A percentile compares a stretch with the other conserved stretches of the same genome.
Conservation (phyloP, 2,797 vertebrate genomes). For the Lithobates sylvaticus region DNA sequence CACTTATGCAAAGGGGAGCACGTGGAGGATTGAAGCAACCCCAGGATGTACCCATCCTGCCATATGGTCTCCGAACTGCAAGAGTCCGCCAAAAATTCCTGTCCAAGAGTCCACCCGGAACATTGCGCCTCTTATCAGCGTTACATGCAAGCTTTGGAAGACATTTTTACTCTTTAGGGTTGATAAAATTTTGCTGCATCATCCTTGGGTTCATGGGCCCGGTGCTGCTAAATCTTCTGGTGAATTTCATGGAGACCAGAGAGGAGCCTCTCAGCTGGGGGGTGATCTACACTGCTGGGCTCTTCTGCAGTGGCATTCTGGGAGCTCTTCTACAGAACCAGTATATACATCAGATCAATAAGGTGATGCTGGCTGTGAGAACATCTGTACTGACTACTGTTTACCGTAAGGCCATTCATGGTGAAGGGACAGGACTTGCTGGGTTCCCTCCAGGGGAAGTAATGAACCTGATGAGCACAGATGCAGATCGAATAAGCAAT, state of each 20-base stretch:
- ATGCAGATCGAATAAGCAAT: slow-evolving; percentile 86
- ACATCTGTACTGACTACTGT: slow-evolving; percentile 83
- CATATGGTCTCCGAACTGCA: slow-evolving; percentile 78
- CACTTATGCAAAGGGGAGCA: slow-evolving; percentile 83
- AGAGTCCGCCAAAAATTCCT: slow-evolving; percentile 77
- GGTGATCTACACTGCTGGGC: slow-evolving; percentile 82
- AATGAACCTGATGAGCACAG: slow-evolving; percentile 93
- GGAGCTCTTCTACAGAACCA: slow-evolving; percentile 84
- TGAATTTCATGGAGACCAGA: slow-evolving; percentile 88
- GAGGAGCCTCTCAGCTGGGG: slow-evolving; percentile 83
- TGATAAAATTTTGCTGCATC: slow-evolving; percentile 82
- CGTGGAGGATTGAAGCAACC: slow-evolving; percentile 79
- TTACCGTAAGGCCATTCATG: slow-evolving; percentile 85
- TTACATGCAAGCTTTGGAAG: slow-evolving; percentile 85
- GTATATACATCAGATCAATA: slow-evolving; percentile 85
- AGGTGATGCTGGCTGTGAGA: slow-evolving; percentile 82
- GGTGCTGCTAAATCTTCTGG: slow-evolving; percentile 86
- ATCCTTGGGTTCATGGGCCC: slow-evolving; percentile 87
- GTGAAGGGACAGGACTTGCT: slow-evolving; percentile 79
- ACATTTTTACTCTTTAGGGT: slow-evolving; percentile 84
- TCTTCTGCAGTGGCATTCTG: slow-evolving; percentile 84
- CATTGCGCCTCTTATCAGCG: slow-evolving; percentile 74
- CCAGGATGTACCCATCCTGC: slow-evolving; percentile 83
- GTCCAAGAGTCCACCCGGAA: not conserved
- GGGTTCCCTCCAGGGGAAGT: slow-evolving; percentile 83